These are phyloP conservation scores for Chiloscyllium plagiosum DNA, from an alignment of 2,113 vertebrate species.

Conservation along the genomic window DNA sequence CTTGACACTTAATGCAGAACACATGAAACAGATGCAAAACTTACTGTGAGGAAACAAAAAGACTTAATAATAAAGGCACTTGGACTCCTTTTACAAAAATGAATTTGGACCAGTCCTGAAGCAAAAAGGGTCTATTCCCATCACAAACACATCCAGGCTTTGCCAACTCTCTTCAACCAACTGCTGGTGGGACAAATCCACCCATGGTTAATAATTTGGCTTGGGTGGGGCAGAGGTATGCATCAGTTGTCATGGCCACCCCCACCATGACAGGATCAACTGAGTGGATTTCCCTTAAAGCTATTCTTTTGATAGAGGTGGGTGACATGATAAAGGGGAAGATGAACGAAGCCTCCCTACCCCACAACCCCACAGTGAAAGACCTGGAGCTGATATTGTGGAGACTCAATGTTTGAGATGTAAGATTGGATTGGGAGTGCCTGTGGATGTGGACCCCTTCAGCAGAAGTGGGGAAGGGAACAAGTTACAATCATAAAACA, in stretches of 20 bases:
- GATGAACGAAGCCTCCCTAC: too few species aligned
- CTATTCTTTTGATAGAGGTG: not conserved
- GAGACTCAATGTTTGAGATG: not conserved
- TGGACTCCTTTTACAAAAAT: not conserved
- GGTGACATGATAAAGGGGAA: not conserved
- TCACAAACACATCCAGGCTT: not conserved
- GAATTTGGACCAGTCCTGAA: not conserved
- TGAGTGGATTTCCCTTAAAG: not conserved
- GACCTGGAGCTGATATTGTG: not conserved
- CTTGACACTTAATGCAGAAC: conserved; percentile 1
- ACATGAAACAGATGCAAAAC: conserved; percentile 24
- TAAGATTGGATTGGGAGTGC: too few species aligned
- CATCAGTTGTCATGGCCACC: not conserved
- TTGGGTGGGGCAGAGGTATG: not conserved
- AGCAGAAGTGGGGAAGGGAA: not conserved
- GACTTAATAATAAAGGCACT: not conserved
- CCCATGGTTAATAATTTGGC: not conserved
- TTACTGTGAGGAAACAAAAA: not conserved
- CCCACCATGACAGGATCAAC: not conserved
- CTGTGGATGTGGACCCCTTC: not conserved
- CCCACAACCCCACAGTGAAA: too few species aligned
- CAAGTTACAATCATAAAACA: not conserved
- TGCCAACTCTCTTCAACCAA: not conserved
- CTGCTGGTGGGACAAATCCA: not conserved
- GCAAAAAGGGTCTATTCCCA: not conserved